Base-by-base conservation (phyloP, 2,113 vertebrate species). In the Gobiocypris rarus region DNA sequence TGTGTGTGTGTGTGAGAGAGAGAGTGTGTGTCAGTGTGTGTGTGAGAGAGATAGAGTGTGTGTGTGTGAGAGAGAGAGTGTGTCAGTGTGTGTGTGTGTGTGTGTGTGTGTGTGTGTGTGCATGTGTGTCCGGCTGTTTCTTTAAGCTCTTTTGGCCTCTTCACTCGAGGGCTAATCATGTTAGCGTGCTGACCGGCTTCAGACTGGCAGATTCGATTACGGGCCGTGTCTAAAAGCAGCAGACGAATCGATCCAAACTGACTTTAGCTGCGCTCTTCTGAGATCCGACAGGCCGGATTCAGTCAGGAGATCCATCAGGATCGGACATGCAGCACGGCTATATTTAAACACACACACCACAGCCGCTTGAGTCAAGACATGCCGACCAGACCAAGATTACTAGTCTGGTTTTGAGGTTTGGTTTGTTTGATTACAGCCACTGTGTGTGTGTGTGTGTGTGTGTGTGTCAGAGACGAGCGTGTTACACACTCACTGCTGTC, bases 201-300 rank as follows among this genome's bases (percentile, higher is more conserved):
- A 86, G 92, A 93, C 92, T 94, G 59, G 91, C 95, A 91, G 92
- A 89, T 90, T 89, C 89, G 91, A 95, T 85, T 85, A 82, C 71
- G 3, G 48, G 9, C 28, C 2, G 22, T 5, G 19, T 81, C 70
- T 52, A 45, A 78, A 85, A 56, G 38, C 34, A 24, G 61, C 45
- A 54, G 31, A 19, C 31, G 1, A 14, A 85, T 85, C 58, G 71
- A 85, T 85, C 77, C 71, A 26, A 41, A 50, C 43, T 34, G 31
- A 24, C 50, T 28, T 56, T 1, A 41, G 50, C 58, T 52, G 58
- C 26, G 70, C 8, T 0, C 50, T 80, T 75, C 22, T 38, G 13
- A 0, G 17, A 73, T 14, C 17, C 8, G 41, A 50, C 50, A 41
- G 26, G 14, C 1, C 50, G 10, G 31, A 54, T 28, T 31, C 58